These are phyloP conservation scores for Zosterops japonicus DNA, from an alignment of 2,113 vertebrate genomes.

Conservation along the genomic window DNA sequence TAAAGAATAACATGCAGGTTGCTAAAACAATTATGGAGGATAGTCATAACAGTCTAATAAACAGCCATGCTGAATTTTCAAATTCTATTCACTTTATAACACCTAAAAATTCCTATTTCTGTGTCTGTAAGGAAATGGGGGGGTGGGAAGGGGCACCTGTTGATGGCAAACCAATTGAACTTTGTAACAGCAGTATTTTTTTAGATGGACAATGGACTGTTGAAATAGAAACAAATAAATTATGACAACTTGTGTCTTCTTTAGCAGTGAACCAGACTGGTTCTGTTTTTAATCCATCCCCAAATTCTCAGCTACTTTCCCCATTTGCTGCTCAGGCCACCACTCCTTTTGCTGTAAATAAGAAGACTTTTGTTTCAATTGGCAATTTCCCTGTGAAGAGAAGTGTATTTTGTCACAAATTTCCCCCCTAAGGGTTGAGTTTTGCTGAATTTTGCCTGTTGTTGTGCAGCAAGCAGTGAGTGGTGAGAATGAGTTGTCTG, in stretches of 20 bases:
- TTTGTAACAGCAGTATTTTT: background rate
- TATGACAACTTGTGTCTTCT: background rate
- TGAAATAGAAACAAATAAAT: background rate
- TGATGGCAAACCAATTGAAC: background rate
- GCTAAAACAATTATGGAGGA: background rate
- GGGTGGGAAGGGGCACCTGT: rapidly evolving
- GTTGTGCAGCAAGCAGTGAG: background rate
- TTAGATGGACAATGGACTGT: background rate
- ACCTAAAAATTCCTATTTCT: background rate
- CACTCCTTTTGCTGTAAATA: background rate
- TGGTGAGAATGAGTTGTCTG: background rate
- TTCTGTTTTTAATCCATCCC: background rate
- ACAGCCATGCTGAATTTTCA: background rate
- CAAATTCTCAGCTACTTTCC: background rate
- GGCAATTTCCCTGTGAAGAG: background rate
- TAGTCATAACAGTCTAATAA: background rate
- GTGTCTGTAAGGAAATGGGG: background rate
- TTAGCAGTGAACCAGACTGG: background rate
- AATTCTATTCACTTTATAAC: background rate
- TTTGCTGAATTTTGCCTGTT: background rate
- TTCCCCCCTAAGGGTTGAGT: background rate
- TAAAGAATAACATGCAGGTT: background rate
- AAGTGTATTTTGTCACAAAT: background rate
- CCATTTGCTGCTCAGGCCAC: background rate
- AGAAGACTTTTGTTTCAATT: background rate